Base-by-base conservation (phyloP, 2,888 invertebrate genomes). In the Plebejus argus region DNA sequence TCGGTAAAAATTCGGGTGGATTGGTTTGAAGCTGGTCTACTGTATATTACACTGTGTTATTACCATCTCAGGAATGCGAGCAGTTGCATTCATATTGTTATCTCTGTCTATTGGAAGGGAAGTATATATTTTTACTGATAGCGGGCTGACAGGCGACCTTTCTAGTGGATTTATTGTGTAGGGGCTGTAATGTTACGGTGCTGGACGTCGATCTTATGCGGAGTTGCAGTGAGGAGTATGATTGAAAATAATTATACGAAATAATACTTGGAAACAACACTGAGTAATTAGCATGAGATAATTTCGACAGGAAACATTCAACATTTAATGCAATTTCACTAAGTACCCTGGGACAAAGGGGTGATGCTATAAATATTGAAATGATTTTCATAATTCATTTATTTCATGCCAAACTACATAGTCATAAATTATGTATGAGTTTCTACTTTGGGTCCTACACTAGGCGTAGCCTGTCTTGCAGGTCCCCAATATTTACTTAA, bases 81-180 rank as follows among this genome's bases (percentile, higher is more conserved):
- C 78, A 82, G 82, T 81, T 82, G 84, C 84, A 83, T 83, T 85
- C 83, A 84, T 83, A 84, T 82, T 79, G 80, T 83, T 85, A 85
- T 84, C 85, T 81, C 78, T 80, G 81, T 81, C 83, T 85, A 85
- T 84, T 82, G 83, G 82, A 81, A 78, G 81, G 83, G 82, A 82
- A 83, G 81, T 82, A 82, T 82, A 83, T 83, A 85, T 83, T 83
- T 83, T 84, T 82, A 79, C 82, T 83, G 84, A 83, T 84, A 85
- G 80, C 78, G 77, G 79, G 71, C 74, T 78, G 83, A 82, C 83
- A 81, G 79, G 58, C 72, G 81, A 82, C 81, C 83, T 82, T 81
- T 72, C 77, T n/a, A 78, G 70, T 78, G 75, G 78, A 84, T 84
- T 84, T 84, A 84, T 82, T 28, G 79, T 78, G 58, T 45, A 76